A percentile compares a stretch with the other conserved stretches of the same genome.
These are phyloP conservation scores for Carlito syrichta DNA, from an alignment of 2,113 vertebrate genomes.

Conservation along the genomic window DNA sequence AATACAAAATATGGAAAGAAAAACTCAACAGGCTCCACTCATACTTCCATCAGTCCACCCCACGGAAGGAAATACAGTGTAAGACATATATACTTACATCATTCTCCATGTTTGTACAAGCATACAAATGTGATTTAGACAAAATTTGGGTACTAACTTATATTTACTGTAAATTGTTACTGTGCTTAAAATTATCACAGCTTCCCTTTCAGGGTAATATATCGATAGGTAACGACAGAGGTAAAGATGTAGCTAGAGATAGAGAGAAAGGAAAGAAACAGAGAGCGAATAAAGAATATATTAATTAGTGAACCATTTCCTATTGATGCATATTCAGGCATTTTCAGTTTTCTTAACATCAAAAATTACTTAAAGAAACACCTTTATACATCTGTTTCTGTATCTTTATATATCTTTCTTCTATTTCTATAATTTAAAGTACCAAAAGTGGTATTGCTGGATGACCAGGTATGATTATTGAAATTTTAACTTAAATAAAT, in stretches of 20 bases:
- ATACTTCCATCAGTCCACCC: not conserved
- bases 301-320: not conserved
- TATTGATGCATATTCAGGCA: not conserved
- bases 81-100: not conserved
- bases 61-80: not conserved
- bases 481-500: not conserved
- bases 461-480: not conserved
- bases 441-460: not conserved
- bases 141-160: not conserved
- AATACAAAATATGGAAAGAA: not conserved
- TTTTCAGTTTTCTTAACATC: not conserved
- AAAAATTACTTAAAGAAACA: not conserved
- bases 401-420: not conserved
- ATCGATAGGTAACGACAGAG: not conserved
- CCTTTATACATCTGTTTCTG: not conserved
- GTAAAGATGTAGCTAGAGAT: not conserved
- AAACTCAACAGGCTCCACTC: not conserved
- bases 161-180: not conserved
- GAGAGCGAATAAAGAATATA: not conserved
- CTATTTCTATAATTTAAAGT: not conserved
- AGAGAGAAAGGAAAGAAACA: not conserved
- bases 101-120: not conserved
- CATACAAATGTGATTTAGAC: not conserved
- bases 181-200: not conserved
- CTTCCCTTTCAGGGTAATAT: not conserved